These are phyloP conservation scores for Ophioderma brevispina DNA, from an alignment of 35 echinoderm and acorn worm genomes.

Conservation along the genomic window DNA sequence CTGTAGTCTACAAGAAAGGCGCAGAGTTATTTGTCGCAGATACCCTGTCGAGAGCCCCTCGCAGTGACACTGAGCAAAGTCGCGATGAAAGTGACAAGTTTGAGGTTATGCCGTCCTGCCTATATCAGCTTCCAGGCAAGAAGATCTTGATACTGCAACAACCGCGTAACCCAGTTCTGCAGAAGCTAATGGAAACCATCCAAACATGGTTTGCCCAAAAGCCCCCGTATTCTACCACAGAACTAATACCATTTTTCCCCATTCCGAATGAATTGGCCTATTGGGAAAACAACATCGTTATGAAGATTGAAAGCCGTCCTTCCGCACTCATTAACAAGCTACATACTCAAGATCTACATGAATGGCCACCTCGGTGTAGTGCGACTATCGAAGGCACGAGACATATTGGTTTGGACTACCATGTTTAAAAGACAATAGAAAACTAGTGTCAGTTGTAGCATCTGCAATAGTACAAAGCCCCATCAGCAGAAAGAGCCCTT, in stretches of 20 bases:
- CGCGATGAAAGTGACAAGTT: conserved; percentile 21
- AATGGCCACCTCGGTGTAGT: neutral
- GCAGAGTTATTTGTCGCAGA: conserved; percentile 23
- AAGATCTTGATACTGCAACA: neutral
- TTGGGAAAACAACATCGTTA: neutral
- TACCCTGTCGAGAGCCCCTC: neutral
- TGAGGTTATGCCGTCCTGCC: conserved; percentile 29
- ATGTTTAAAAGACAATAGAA: neutral
- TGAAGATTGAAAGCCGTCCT: conserved; percentile 1
- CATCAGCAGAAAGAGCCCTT: neutral
- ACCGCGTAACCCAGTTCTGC: neutral
- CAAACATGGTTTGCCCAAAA: conserved; percentile 2
- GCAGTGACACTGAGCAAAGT: neutral
- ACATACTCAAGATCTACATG: neutral
- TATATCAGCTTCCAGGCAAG: neutral
- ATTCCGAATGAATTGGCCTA: neutral
- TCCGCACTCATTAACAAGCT: neutral
- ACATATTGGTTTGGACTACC: neutral
- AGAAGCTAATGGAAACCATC: neutral
- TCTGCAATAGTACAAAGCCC: neutral
- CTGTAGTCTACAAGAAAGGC: conserved; percentile 20
- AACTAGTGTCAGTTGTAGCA: neutral
- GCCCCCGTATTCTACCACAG: neutral
- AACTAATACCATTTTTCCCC: neutral
- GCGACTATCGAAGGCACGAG: neutral